phyloP scores from a whole-genome alignment of 2,888 invertebrate genomes.

The Dicycla oo region DNA sequence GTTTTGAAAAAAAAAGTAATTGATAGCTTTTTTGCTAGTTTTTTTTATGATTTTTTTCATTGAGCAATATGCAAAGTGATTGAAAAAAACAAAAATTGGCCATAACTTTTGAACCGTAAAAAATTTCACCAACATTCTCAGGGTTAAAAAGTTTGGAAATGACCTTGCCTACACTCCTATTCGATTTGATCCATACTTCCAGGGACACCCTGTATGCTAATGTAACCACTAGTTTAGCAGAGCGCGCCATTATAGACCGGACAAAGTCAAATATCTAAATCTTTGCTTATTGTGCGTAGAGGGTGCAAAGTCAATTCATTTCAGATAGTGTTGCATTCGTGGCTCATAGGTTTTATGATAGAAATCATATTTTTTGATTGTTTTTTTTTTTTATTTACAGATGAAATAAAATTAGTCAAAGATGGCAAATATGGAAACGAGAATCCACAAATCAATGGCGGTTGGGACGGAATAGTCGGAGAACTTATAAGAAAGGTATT shows the following conservation, averaged over 20 bases:
- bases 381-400: too few relatives aligned
- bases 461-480: slow-evolving; percentile 98
- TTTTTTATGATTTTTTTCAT: too few relatives aligned
- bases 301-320: not conserved
- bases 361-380: slow-evolving; percentile 40
- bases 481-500: slow-evolving; percentile 95
- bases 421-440: slow-evolving; percentile 97
- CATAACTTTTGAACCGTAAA: too few relatives aligned
- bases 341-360: not conserved
- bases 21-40: too few relatives aligned
- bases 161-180: too few relatives aligned
- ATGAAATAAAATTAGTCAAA: slow-evolving; percentile 95
- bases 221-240: not conserved
- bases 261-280: slow-evolving; percentile 6
- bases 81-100: too few relatives aligned
- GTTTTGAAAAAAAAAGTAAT: too few relatives aligned
- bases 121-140: too few relatives aligned
- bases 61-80: too few relatives aligned
- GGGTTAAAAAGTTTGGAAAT: too few relatives aligned
- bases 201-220: too few relatives aligned
- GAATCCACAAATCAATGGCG: slow-evolving; percentile 94
- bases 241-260: not conserved
- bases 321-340: not conserved
- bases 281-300: not conserved
- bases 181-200: too few relatives aligned